A percentile compares a stretch with the other conserved stretches of the same genome.
Evolutionary conservation across 2,113 vertebrate genomes (phyloP).

Genomic region (Pterocles gutturalis): DNA sequence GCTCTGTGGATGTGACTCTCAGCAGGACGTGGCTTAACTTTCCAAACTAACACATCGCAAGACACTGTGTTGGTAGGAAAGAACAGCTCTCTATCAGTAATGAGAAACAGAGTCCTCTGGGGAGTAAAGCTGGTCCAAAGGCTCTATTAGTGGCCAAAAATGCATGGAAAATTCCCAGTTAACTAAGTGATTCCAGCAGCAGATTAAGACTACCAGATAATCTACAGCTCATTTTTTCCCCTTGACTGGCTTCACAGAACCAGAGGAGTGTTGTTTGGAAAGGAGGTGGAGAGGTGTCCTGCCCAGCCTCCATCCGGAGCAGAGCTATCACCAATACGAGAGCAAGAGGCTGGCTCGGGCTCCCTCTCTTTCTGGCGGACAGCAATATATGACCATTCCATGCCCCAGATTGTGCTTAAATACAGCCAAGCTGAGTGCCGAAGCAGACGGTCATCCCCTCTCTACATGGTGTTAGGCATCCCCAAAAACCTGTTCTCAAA

Average conservation of each 20-base stretch:
- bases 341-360: accelerated
- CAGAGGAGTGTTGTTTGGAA: not conserved
- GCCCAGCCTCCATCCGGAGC: not conserved
- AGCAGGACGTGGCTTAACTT: not conserved
- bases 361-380: not conserved
- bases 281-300: not conserved
- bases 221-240: not conserved
- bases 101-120: not conserved
- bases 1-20: not conserved
- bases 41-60: not conserved
- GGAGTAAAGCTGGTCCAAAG: not conserved
- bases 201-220: not conserved
- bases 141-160: not conserved
- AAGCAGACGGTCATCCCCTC: not conserved
- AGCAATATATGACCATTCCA: too few relatives aligned
- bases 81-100: not conserved
- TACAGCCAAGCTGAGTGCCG: not conserved
- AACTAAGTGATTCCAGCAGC: not conserved
- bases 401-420: not conserved
- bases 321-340: not conserved
- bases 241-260: not conserved
- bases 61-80: not conserved
- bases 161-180: not conserved
- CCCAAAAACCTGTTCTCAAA: not conserved
- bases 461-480: not conserved